Evolutionary conservation across 2,888 invertebrate genomes (phyloP), one percentile per base, ranked within the genome.

Genomic region (Himalopsyche tibetana): DNA sequence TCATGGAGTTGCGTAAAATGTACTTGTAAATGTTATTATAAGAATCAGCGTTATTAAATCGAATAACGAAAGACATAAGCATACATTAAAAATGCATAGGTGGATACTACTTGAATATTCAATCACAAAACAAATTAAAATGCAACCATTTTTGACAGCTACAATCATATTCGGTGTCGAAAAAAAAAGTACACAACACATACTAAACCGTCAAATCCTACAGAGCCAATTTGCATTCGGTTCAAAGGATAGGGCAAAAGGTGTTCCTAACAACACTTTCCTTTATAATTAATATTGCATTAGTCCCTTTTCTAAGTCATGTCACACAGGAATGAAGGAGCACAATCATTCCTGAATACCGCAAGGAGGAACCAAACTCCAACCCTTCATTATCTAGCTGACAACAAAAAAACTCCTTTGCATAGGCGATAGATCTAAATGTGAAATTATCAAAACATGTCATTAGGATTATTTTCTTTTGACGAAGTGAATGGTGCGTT

Each of bases 281-380:
- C 79, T 85, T 85, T 56, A 85, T 88, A 88, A 88, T 88, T 88
- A 84, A 85, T 87, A 87, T 88, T 84, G 85, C 55, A 88, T 88
- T 88, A 85, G 82, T 63, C 69, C 81, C 63, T 63, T 63, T 63
- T 63, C 63, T 63, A 63, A 63, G 63, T 63, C 63, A 63, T 63
- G 19, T 63, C 63, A 63, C 63, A 63, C 63, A 63, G 63, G 63
- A 63, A 63, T 63, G 63, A 63, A 63, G 63, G 63, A 63, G 63
- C 63, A 63, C 63, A 63, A 63, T 63, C 81, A 84, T 69, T 85
- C 82, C 56, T 86, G 86, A 83, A 79, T 84, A 88, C 88, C 88
- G 80, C 88, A 88, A 85, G 84, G 85, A 85, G 82, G 84, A 80
- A n/a, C 82, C 42, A 15, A 55, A 51, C 82, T 63, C 82, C 38